A percentile compares a stretch with the other conserved stretches of the same genome.
Conservation (phyloP, 2,888 invertebrate genomes). For the Lasioglossum malachurum region DNA sequence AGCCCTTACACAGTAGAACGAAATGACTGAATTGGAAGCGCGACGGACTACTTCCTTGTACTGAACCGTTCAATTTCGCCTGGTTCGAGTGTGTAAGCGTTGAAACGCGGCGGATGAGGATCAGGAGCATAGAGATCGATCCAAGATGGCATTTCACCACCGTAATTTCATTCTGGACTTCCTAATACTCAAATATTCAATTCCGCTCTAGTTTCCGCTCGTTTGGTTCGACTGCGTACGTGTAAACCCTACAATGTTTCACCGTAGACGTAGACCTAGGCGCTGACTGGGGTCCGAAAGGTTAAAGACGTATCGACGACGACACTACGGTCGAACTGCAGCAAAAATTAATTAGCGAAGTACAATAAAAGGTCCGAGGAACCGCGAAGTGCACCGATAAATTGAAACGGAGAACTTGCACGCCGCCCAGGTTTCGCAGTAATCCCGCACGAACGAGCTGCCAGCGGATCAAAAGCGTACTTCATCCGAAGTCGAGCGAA, state of each 20-base stretch:
- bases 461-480: neutral
- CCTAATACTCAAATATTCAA: conserved; percentile 4
- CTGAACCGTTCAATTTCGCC: neutral
- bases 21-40: neutral
- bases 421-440: neutral
- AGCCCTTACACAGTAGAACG: neutral
- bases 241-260: neutral
- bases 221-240: neutral
- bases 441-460: neutral
- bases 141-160: neutral
- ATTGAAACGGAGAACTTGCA: neutral
- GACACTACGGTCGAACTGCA: neutral
- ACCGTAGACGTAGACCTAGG: neutral
- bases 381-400: neutral
- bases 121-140: conserved; percentile 5
- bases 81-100: neutral
- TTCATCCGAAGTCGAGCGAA: neutral
- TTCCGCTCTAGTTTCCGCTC: neutral
- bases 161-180: neutral
- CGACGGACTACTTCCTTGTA: neutral
- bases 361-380: neutral
- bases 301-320: neutral
- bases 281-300: neutral
- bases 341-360: neutral
- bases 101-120: neutral